These are phyloP conservation scores for Ispidina picta DNA, from an alignment of 2,797 vertebrate species.

Conservation along the genomic window DNA sequence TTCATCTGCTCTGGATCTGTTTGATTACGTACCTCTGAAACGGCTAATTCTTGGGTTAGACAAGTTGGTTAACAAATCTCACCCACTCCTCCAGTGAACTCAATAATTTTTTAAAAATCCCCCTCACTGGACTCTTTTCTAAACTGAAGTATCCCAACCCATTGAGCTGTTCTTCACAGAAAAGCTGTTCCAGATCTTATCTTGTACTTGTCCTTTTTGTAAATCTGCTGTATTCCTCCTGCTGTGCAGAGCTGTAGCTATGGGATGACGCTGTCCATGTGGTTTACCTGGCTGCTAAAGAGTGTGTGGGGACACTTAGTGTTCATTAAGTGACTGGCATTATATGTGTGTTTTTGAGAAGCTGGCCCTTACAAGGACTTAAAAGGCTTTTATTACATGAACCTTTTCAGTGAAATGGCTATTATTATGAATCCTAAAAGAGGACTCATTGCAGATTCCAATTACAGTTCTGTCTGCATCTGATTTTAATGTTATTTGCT, in stretches of 20 bases:
- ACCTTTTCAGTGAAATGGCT: neutral
- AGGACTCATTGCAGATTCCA: slow-evolving; percentile 11
- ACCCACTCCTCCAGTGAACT: neutral
- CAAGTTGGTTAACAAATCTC: neutral
- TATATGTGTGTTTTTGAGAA: neutral
- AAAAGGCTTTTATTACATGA: neutral
- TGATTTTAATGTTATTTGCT: neutral
- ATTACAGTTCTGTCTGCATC: neutral
- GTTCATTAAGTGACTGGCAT: neutral
- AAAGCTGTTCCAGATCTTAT: neutral
- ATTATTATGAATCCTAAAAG: slow-evolving; percentile 18
- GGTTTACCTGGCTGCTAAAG: neutral
- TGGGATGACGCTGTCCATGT: neutral
- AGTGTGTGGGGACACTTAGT: neutral
- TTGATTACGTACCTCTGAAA: neutral
- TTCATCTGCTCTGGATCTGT: neutral
- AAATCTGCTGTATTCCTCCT: neutral
- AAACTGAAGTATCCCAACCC: neutral
- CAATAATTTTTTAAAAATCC: neutral
- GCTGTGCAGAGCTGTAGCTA: neutral
- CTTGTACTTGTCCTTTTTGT: neutral
- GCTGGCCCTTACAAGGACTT: neutral
- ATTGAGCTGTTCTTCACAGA: neutral
- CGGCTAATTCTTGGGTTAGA: neutral
- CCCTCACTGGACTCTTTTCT: neutral